Evolutionary conservation across 1,140 invertebrate genomes (phyloP), one percentile per base, ranked within the genome.

Genomic region (Pollicipes pollicipes): DNA sequence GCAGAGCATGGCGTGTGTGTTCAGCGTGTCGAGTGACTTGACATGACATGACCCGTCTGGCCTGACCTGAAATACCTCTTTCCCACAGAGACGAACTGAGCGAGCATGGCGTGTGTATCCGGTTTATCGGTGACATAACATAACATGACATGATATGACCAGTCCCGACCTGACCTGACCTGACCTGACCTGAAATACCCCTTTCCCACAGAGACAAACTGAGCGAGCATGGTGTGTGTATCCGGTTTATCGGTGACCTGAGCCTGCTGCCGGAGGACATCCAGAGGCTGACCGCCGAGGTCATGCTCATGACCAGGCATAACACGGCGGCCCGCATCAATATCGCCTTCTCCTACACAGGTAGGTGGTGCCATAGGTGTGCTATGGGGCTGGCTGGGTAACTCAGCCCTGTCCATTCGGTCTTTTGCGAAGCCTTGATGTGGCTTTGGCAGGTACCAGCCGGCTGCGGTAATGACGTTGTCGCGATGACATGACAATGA

Each of bases 291-390:
- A 87, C 97, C 68, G 87, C 88, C 28, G 83, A 92, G 78, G 88
- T 88, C 58, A 90, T 95, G 81, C 73, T 88, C 30, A 82, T 88
- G 16, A 96, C 95, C 0, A 87, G 86, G 77, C 76, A 90, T 74
- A 95, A 97, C 79, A 86, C 86, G 68, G 91, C 87, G 82, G 84
- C 88, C 58, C 85, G 88, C 76, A 80, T 97, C n/a, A 97, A 96
- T 83, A 86, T 97, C 72, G 93, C 93, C 71, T 90, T 95, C 81
- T 87, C 92, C 13, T 97, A 97, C 78, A 95, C 93, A 71, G 86
- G 84, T 85, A 78, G 79, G 78, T 77, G 4, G 26, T 6, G n/a
- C n/a, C n/a, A n/a, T n/a, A n/a, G n/a, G n/a, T n/a, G n/a, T n/a
- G n/a, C n/a, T n/a, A n/a, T n/a, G n/a, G n/a, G n/a, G n/a, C n/a